These are phyloP conservation scores for Tragelaphus strepsiceros DNA, from an alignment of 2,113 vertebrate species.

Conservation along the genomic window DNA sequence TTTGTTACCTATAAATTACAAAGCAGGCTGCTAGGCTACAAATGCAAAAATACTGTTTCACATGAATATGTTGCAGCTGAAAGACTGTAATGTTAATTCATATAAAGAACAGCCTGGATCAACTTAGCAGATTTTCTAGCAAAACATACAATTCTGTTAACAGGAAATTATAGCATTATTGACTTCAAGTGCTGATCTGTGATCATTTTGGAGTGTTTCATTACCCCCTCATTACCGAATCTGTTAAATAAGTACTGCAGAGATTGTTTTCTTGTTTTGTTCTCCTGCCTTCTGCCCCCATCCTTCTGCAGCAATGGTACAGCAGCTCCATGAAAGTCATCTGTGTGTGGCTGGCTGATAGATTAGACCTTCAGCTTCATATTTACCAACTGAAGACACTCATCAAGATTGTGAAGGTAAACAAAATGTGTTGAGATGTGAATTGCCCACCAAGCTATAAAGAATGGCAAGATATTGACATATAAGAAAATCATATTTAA, in stretches of 20 bases:
- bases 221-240: conserved; percentile 83
- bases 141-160: conserved; percentile 82
- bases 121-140: conserved; percentile 80
- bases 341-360: conserved; percentile 93
- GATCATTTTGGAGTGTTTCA: conserved; percentile 82
- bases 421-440: conserved; percentile 49
- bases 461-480: conserved; percentile 32
- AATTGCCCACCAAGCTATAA: conserved; percentile 23
- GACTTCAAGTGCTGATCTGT: conserved; percentile 84
- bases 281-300: conserved; percentile 37
- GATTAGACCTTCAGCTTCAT: conserved; percentile 97
- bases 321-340: conserved; percentile 90
- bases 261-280: conserved; percentile 59
- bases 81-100: conserved; percentile 80
- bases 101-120: conserved; percentile 80
- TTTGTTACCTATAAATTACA: conserved; percentile 69
- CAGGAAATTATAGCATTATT: conserved; percentile 84
- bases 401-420: conserved; percentile 99
- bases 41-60: conserved; percentile 74
- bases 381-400: conserved; percentile 97
- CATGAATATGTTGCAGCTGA: conserved; percentile 76
- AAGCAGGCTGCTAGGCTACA: conserved; percentile 55
- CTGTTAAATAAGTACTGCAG: conserved; percentile 81
- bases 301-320: conserved; percentile 93
- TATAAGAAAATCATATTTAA: neutral